phyloP scores from a whole-genome alignment of 1,140 invertebrate genomes.

The Zaprionus capensis region DNA sequence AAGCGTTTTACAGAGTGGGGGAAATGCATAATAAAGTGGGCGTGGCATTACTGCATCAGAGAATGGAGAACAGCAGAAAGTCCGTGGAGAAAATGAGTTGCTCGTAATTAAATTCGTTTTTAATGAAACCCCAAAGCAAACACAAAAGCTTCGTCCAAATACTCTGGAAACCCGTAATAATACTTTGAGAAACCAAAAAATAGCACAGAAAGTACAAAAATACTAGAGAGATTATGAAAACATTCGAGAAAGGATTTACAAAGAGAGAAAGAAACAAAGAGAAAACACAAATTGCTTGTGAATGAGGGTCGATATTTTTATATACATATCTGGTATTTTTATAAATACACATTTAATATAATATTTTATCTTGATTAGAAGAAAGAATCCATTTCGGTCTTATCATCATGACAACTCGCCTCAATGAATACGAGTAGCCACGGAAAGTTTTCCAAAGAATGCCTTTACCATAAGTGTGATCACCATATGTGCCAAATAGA shows the following conservation, averaged over 20 bases:
- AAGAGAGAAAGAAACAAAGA: neutral
- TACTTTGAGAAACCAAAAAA: slow-evolving; percentile 1
- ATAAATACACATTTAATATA: too few relatives aligned
- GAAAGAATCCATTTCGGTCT: too few relatives aligned
- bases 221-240: neutral
- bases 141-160: slow-evolving; percentile 36
- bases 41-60: slow-evolving; percentile 34
- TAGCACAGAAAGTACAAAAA: neutral
- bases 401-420: too few relatives aligned
- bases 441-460: too few relatives aligned
- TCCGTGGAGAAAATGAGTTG: slow-evolving; percentile 28
- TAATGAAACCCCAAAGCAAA: slow-evolving; percentile 70
- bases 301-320: too few relatives aligned
- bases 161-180: slow-evolving; percentile 8
- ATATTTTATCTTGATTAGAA: too few relatives aligned
- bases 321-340: too few relatives aligned
- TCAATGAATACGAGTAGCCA: too few relatives aligned
- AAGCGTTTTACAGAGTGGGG: slow-evolving; percentile 50
- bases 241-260: neutral
- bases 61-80: slow-evolving; percentile 8
- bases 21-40: slow-evolving; percentile 71
- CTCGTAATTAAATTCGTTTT: slow-evolving; percentile 68
- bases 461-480: too few relatives aligned
- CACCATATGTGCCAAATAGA: too few relatives aligned
- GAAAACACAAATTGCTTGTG: neutral